Evolutionary conservation across 2,797 vertebrate genomes (phyloP).

Genomic region (Anguilla obscura): DNA sequence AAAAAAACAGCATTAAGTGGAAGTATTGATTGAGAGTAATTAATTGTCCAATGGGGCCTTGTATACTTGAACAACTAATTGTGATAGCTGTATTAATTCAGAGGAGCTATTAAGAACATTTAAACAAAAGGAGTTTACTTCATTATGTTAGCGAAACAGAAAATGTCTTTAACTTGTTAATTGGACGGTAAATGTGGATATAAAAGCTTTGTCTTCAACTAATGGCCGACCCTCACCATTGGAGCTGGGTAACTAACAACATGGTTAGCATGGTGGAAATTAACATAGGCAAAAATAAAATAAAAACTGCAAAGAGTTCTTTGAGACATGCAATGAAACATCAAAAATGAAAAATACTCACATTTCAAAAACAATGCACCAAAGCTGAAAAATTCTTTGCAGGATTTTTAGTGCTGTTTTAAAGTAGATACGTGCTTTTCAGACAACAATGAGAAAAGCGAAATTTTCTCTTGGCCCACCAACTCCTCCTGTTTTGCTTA

Average conservation of each 20-base stretch:
- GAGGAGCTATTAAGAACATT: not conserved
- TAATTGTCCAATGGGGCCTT: not conserved
- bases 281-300: not conserved
- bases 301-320: not conserved
- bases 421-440: conserved; percentile 60
- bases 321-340: not conserved
- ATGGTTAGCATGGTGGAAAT: not conserved
- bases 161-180: not conserved
- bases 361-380: not conserved
- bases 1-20: not conserved
- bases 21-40: not conserved
- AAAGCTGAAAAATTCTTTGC: not conserved
- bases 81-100: not conserved
- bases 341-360: not conserved
- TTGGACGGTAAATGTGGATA: not conserved
- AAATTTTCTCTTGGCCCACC: not conserved
- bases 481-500: conserved; percentile 56
- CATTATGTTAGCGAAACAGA: not conserved
- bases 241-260: not conserved
- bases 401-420: not conserved
- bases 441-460: conserved; percentile 35
- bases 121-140: not conserved
- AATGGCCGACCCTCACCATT: not conserved
- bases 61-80: conserved; percentile 2
- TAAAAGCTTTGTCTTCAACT: not conserved